These are phyloP conservation scores for Vanessa tameamea DNA, from an alignment of 1,140 invertebrate genomes.

Conservation along the genomic window DNA sequence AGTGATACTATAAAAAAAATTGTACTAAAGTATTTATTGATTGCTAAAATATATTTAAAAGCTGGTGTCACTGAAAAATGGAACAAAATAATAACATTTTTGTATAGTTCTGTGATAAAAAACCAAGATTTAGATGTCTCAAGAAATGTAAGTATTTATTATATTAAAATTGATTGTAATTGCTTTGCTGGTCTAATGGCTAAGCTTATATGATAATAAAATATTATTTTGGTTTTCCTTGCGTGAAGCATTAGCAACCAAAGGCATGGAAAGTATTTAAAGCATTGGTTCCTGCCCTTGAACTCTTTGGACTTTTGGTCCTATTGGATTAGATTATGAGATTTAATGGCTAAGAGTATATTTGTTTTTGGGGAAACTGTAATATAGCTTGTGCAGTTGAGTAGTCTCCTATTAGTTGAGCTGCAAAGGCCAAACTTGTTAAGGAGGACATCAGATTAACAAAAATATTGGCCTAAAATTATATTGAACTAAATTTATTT, in stretches of 20 bases:
- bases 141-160: constrained; percentile 45
- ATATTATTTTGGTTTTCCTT: too few species aligned
- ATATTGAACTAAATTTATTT: constrained; percentile 26
- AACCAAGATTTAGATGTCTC: constrained; percentile 36
- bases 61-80: constrained; percentile 48
- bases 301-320: too few species aligned
- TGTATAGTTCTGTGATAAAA: constrained; percentile 44
- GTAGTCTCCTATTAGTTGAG: too few species aligned
- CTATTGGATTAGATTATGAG: too few species aligned
- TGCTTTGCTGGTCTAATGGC: background rate
- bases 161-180: background rate
- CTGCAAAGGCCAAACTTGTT: too few species aligned
- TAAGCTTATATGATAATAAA: too few species aligned
- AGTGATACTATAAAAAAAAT: constrained; percentile 28
- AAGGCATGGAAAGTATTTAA: too few species aligned
- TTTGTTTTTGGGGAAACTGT: too few species aligned
- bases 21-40: constrained; percentile 44
- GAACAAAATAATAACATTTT: constrained; percentile 40
- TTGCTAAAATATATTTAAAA: constrained; percentile 45
- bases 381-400: too few species aligned
- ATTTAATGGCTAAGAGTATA: too few species aligned
- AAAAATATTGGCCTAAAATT: background rate
- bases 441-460: background rate
- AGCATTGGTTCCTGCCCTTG: too few species aligned
- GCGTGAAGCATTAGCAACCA: too few species aligned